These are phyloP conservation scores for Aphelenchoides besseyi DNA, from an alignment of 1,140 invertebrate genomes.

Conservation along the genomic window DNA sequence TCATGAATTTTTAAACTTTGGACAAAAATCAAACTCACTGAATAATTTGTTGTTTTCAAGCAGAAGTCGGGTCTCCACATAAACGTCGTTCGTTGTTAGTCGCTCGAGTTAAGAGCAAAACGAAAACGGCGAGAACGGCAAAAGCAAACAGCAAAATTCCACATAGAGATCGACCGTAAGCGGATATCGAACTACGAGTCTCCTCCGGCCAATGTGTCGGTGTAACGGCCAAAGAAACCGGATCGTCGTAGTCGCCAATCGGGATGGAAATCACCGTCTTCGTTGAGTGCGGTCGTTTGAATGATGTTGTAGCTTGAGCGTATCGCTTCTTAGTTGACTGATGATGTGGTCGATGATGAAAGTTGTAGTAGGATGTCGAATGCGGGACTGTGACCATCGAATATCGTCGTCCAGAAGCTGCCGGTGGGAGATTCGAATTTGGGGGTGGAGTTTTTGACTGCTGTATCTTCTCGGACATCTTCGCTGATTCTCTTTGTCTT, in stretches of 20 bases:
- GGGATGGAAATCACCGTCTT: background rate
- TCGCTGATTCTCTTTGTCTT: too few relatives aligned
- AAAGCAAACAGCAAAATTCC: background rate
- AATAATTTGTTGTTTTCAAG: too few relatives aligned
- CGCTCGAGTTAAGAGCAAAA: conserved; percentile 2
- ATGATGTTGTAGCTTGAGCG: background rate
- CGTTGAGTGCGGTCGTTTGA: background rate
- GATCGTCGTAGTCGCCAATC: background rate
- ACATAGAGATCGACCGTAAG: background rate
- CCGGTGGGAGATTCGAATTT: background rate
- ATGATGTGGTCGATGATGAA: background rate
- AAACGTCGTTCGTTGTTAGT: background rate
- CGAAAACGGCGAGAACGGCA: conserved; percentile 10
- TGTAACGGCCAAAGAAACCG: background rate
- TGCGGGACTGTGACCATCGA: background rate
- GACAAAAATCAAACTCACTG: too few relatives aligned
- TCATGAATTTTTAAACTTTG: too few relatives aligned
- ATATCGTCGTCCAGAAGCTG: background rate
- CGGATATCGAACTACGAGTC: background rate
- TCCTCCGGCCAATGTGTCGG: background rate
- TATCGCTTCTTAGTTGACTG: background rate
- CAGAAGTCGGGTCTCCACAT: conserved; percentile 6
- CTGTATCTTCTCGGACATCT: too few relatives aligned
- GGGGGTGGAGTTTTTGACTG: conserved; percentile 1
- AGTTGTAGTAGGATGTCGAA: background rate